Conservation (phyloP, 2,113 vertebrate species). For the Rhagologus leucostigma region DNA sequence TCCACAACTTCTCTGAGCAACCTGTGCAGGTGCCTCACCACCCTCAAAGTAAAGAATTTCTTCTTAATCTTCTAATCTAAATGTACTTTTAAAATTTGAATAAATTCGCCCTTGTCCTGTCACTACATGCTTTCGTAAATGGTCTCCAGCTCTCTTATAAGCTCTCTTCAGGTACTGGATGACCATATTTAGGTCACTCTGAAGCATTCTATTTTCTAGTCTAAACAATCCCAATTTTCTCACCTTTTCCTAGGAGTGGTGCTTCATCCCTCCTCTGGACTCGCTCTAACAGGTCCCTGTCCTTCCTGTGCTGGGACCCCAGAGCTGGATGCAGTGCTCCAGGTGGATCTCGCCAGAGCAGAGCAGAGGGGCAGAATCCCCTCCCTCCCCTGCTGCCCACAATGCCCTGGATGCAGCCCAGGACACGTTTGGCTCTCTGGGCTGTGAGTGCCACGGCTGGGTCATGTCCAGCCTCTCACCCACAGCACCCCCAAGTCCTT, state of each 20-base stretch:
- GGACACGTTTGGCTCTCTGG: not conserved
- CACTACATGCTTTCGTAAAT: not conserved
- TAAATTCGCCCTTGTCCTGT: not conserved
- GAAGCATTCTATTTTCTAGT: not conserved
- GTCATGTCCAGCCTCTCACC: not conserved
- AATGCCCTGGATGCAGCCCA: no score
- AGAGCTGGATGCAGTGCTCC: not conserved
- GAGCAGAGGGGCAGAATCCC: no score
- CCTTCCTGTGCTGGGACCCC: not conserved
- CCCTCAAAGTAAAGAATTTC: not conserved
- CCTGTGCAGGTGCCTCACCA: not conserved
- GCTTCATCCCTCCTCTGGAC: not conserved
- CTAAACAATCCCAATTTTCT: not conserved
- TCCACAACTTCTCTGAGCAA: not conserved
- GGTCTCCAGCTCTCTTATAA: not conserved
- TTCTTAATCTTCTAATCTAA: not conserved
- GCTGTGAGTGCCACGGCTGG: no score
- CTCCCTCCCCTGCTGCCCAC: no score
- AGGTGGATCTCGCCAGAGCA: not conserved
- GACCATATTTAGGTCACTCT: not conserved
- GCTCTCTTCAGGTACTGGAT: not conserved
- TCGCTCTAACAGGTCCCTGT: fast-evolving
- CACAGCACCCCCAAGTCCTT: not conserved
- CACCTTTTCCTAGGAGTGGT: not conserved
- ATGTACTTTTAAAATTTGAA: not conserved